phyloP scores from a whole-genome alignment of 2,113 vertebrate species.

The Cyprinus carpio region DNA sequence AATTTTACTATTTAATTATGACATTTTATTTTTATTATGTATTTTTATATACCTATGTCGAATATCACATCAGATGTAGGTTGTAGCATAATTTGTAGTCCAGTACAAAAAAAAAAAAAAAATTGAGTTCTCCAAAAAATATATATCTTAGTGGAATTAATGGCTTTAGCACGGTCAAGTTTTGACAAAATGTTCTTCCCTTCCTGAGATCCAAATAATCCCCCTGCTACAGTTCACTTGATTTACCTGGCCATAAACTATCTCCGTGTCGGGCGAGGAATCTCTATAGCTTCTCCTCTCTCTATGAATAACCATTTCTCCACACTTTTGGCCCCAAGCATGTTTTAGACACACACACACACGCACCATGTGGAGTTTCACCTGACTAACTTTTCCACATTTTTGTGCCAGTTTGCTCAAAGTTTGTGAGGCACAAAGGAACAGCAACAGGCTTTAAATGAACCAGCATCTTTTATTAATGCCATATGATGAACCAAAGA shows the following conservation, averaged over 20 bases:
- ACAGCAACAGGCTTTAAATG: slow-evolving; percentile 49
- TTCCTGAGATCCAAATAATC: slow-evolving; percentile 41
- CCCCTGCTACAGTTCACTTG: slow-evolving; percentile 37
- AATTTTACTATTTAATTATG: not conserved
- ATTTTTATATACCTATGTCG: not conserved
- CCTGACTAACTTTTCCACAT: slow-evolving; percentile 26
- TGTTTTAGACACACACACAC: slow-evolving; percentile 35
- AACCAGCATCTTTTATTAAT: slow-evolving; percentile 70
- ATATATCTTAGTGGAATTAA: slow-evolving; percentile 17
- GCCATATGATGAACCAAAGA: slow-evolving; percentile 57
- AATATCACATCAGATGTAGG: not conserved
- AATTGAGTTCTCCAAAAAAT: not conserved
- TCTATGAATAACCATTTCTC: slow-evolving; percentile 32
- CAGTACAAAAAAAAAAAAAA: not conserved
- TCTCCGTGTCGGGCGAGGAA: slow-evolving; percentile 9
- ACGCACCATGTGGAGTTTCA: slow-evolving; percentile 17
- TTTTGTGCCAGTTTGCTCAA: not conserved
- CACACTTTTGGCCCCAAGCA: slow-evolving; percentile 27
- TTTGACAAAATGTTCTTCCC: slow-evolving; percentile 26
- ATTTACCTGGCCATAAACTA: slow-evolving; percentile 43
- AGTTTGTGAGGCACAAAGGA: slow-evolving; percentile 18
- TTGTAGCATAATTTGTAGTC: not conserved
- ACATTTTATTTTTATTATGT: not conserved
- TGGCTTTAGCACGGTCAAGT: not conserved
- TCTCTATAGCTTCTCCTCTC: slow-evolving; percentile 32